phyloP scores from a whole-genome alignment of 2,797 vertebrate species.

The Xenops minutus region DNA sequence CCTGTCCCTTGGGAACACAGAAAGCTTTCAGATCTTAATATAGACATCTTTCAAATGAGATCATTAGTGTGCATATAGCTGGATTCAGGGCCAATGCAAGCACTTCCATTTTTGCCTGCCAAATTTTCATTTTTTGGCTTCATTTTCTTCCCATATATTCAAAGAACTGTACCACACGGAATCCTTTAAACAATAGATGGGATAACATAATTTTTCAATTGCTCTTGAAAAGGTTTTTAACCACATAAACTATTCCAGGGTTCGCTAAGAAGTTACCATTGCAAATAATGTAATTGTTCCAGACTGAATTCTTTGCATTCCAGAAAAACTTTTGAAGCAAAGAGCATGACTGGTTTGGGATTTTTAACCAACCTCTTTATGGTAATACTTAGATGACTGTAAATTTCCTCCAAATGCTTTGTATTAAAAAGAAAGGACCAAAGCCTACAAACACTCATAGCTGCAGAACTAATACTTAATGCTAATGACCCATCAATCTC shows the following conservation, averaged over 20 bases:
- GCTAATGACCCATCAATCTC: not conserved
- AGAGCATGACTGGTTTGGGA: constrained; percentile 29
- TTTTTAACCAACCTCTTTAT: constrained; percentile 25
- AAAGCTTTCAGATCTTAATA: constrained; percentile 36
- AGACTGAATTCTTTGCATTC: constrained; percentile 43
- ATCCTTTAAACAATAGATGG: constrained; percentile 54
- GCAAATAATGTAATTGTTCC: constrained; percentile 37
- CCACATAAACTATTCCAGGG: constrained; percentile 30
- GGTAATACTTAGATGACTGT: constrained; percentile 13
- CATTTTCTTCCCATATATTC: constrained; percentile 47
- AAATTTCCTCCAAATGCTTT: constrained; percentile 30
- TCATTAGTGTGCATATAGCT: constrained; percentile 33
- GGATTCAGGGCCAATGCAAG: constrained; percentile 38
- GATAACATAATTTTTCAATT: constrained; percentile 57
- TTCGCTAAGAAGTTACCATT: constrained; percentile 39
- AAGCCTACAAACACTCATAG: not conserved
- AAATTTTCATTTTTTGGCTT: constrained; percentile 39
- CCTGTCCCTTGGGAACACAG: not conserved
- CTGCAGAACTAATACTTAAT: not conserved
- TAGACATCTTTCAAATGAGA: constrained; percentile 48
- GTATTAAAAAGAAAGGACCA: not conserved
- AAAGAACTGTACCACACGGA: constrained; percentile 50
- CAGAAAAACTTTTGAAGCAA: constrained; percentile 26
- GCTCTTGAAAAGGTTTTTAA: constrained; percentile 58
- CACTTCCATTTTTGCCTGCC: constrained; percentile 30